Conservation (phyloP, 2,888 invertebrate species). For the Drosophila leonis region DNA sequence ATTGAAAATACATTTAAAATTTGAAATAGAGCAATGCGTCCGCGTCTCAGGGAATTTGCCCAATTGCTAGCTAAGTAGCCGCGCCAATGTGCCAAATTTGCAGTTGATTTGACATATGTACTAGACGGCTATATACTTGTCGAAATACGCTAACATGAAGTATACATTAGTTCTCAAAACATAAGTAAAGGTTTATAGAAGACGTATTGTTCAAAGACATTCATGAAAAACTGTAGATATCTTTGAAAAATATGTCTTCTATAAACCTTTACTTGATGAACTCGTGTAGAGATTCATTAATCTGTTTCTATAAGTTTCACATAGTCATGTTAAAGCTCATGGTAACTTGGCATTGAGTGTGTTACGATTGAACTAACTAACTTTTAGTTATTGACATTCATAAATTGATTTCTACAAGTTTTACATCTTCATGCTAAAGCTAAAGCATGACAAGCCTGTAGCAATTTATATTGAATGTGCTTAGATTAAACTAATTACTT, state of each 20-base stretch:
- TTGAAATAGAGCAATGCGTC: conserved; percentile 8
- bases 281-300: background rate
- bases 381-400: too few species aligned
- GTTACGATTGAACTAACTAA: too few species aligned
- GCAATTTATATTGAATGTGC: too few species aligned
- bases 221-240: too few species aligned
- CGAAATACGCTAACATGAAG: background rate
- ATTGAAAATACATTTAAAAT: conserved; percentile 48
- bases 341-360: background rate
- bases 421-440: too few species aligned
- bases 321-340: background rate
- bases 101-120: conserved; percentile 30
- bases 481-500: too few species aligned
- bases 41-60: background rate
- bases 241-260: too few species aligned
- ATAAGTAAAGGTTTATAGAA: background rate
- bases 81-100: conserved; percentile 49
- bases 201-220: background rate
- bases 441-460: too few species aligned
- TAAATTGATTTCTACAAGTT: too few species aligned
- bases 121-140: background rate
- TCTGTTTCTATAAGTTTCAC: background rate
- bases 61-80: conserved; percentile 20
- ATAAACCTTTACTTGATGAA: too few species aligned
- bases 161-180: background rate